These are phyloP conservation scores for Saccostrea glomerata DNA, from an alignment of 1,140 invertebrate genomes.

Conservation along the genomic window DNA sequence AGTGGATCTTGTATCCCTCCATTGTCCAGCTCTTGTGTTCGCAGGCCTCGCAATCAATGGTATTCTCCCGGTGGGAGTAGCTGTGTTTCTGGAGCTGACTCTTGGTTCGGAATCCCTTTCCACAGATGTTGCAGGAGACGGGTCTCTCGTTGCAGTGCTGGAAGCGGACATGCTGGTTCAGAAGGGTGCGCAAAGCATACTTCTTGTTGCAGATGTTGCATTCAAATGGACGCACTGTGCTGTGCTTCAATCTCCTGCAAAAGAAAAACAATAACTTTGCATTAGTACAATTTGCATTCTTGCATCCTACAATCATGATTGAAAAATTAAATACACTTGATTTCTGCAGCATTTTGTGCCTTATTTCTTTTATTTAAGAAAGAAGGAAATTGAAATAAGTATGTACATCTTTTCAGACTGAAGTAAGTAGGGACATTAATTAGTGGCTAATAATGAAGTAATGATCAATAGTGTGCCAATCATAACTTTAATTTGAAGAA, in stretches of 20 bases:
- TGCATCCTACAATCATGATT: too few species aligned
- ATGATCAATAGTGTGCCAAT: too few species aligned
- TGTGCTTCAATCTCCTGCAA: conserved; percentile 37
- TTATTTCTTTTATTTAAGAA: too few species aligned
- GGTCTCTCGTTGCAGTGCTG: conserved; percentile 20
- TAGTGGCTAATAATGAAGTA: too few species aligned
- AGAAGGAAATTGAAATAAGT: too few species aligned
- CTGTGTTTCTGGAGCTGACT: conserved; percentile 30
- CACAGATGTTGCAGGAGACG: conserved; percentile 23
- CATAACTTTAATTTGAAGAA: too few species aligned
- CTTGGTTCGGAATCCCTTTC: conserved; percentile 21
- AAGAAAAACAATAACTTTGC: not conserved
- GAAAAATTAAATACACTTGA: too few species aligned
- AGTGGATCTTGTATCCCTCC: conserved; percentile 37
- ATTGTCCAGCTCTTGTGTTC: conserved; percentile 1
- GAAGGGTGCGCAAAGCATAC: conserved; percentile 1
- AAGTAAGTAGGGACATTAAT: too few species aligned
- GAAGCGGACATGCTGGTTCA: conserved; percentile 13
- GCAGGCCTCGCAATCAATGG: conserved; percentile 17
- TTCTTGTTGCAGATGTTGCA: conserved; percentile 31
- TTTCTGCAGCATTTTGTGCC: too few species aligned
- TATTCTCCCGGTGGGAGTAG: not conserved
- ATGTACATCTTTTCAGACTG: too few species aligned
- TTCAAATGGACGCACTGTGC: conserved; percentile 23
- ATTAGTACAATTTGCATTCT: not conserved